phyloP scores from a whole-genome alignment of 92 coral and sea anemone species.

The Umimayanthus chanpuru region DNA sequence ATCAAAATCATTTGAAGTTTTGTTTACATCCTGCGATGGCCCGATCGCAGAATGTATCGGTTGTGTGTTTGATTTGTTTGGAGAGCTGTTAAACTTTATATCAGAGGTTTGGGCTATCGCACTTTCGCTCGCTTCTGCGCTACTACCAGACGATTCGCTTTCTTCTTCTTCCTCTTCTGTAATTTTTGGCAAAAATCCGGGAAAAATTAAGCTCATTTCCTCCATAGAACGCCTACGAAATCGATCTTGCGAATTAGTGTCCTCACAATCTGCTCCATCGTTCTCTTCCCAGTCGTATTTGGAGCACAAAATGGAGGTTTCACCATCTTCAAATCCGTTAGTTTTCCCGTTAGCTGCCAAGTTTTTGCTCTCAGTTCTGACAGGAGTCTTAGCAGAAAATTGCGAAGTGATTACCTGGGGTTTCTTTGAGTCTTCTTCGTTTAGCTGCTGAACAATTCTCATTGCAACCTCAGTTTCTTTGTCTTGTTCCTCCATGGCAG shows the following conservation, averaged over 20 bases:
- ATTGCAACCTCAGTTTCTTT: slow-evolving; percentile 73
- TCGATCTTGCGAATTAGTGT: slow-evolving; percentile 24
- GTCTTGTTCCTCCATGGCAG: slow-evolving; percentile 52
- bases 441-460: slow-evolving; percentile 65
- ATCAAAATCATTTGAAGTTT: slow-evolving; percentile 3
- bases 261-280: slow-evolving; percentile 41
- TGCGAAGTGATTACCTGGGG: not conserved
- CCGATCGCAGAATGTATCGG: not conserved
- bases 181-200: slow-evolving; percentile 86
- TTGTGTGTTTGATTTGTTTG: not conserved
- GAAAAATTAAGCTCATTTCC: slow-evolving; percentile 87
- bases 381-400: not conserved
- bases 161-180: slow-evolving; percentile 70
- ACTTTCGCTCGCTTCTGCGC: slow-evolving; percentile 19
- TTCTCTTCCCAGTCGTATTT: slow-evolving; percentile 57
- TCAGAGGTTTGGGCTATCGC: not conserved
- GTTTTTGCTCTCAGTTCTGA: not conserved
- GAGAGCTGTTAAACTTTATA: not conserved
- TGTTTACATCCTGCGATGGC: slow-evolving; percentile 10
- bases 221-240: slow-evolving; percentile 84
- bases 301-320: slow-evolving; percentile 86
- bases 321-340: slow-evolving; percentile 70
- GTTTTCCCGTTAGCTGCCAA: slow-evolving; percentile 20
- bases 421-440: slow-evolving; percentile 31
- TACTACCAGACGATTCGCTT: slow-evolving; percentile 3